Evolutionary conservation across 2,797 vertebrate genomes (phyloP).

Genomic region (Sebastes oblongus): DNA sequence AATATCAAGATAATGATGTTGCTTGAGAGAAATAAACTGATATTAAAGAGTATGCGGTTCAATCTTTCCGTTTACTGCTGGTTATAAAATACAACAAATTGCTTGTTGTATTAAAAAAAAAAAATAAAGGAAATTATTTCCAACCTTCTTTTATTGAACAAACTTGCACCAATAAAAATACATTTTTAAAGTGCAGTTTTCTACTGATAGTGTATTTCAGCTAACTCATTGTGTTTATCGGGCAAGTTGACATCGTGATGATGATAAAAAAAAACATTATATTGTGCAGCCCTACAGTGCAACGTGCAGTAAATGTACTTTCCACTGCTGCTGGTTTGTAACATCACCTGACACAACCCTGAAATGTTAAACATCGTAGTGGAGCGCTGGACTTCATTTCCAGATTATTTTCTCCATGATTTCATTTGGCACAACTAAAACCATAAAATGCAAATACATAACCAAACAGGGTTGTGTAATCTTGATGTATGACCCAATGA

Average conservation of each 20-base stretch:
- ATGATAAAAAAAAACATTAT: no score
- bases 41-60: fast-evolving
- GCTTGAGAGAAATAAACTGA: no score
- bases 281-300: neutral
- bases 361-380: neutral
- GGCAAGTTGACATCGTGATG: no score
- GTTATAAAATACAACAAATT: no score
- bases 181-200: no score
- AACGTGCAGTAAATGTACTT: neutral
- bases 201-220: fast-evolving
- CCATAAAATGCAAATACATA: slow-evolving; percentile 23
- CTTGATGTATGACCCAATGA: slow-evolving; percentile 37
- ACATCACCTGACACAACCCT: neutral
- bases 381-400: neutral
- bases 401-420: neutral
- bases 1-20: no score
- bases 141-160: neutral
- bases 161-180: no score
- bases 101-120: no score
- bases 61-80: no score
- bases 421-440: neutral
- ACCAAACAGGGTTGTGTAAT: slow-evolving; percentile 43
- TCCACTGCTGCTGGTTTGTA: neutral
- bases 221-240: no score
- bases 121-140: neutral